Conservation (phyloP, 2,113 vertebrate genomes). For the Gyps fulvus region DNA sequence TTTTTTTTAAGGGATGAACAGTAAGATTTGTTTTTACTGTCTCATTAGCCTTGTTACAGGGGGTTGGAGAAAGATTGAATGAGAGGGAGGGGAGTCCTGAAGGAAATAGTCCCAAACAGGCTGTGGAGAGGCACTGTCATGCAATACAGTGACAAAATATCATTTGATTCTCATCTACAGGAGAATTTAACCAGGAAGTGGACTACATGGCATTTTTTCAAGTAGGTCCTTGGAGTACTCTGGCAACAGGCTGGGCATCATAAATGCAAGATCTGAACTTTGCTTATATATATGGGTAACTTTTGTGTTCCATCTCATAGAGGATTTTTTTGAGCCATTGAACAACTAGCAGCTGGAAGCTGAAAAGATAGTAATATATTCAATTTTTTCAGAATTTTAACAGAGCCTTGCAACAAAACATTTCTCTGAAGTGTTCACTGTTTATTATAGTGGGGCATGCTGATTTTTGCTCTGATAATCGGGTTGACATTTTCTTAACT, state of each 20-base stretch:
- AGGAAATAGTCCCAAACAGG: background rate
- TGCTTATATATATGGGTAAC: constrained; percentile 33
- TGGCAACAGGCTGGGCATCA: constrained; percentile 56
- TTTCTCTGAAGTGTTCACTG: constrained; percentile 53
- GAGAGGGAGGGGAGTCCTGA: background rate
- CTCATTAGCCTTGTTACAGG: background rate
- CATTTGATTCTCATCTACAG: constrained; percentile 36
- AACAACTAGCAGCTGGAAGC: constrained; percentile 50
- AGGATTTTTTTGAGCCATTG: constrained; percentile 22
- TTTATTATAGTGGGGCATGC: background rate
- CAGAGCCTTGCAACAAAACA: constrained; percentile 35
- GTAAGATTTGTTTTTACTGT: background rate
- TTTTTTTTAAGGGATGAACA: background rate
- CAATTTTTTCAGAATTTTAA: constrained; percentile 46
- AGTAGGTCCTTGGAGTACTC: constrained; percentile 65
- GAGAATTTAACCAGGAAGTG: constrained; percentile 69
- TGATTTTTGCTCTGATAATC: constrained; percentile 51
- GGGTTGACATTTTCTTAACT: constrained; percentile 52
- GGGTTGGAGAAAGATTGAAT: background rate
- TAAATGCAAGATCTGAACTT: constrained; percentile 63
- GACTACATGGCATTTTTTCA: constrained; percentile 70
- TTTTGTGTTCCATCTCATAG: constrained; percentile 46
- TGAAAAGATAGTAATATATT: constrained; percentile 53
- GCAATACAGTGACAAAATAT: background rate
- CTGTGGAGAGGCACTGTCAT: background rate